Base-by-base conservation (phyloP, 2,113 vertebrate genomes). In the Rhadina sibilatrix region DNA sequence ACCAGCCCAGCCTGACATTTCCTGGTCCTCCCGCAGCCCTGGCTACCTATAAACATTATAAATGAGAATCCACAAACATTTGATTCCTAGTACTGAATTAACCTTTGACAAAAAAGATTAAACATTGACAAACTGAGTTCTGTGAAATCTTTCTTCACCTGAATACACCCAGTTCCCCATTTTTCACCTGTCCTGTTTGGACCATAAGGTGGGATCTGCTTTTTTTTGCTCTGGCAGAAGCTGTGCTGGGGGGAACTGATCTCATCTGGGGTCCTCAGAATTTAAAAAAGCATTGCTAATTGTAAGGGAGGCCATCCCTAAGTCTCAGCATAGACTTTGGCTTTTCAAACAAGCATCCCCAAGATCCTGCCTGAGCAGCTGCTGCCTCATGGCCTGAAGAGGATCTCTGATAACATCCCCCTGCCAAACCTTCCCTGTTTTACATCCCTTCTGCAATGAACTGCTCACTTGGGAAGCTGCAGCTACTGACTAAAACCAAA, bases 401-500 rank as follows among this genome's bases (percentile, higher is more conserved):
- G 5, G 53, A 46, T 31, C 71, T 85, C 56, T 69, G 66, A 65
- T 66, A 87, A 40, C 30, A 85, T n/a, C 37, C 59, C 20, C n/a
- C 50, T 85, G 70, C 50, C 74, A 85, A 89, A 87, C 25, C 38
- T 68, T 42, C 14, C 57, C 81, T 38, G 9, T 30, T 79, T 61
- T 38, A 50, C 65, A 54, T 65, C 84, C 70, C 46, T 79, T 65
- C 40, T 85, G 74, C 74, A 53, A 37, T 7, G 22, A 90, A 38
- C 37, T 0, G 1, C 66, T 94, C 75, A 3, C 91, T 80, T 54
- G 82, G 91, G 78, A 91, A 91, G 63, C 87, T 86, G 89, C 47
- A 96, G 87, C 54, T 76, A 19, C 70, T 44, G 65, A 85, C 66
- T 61, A 30, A 94, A 97, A 87, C 1, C 72, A 90, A 96, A 94